Evolutionary conservation across 2,113 vertebrate species (phyloP).

Genomic region (Rallus limicola): DNA sequence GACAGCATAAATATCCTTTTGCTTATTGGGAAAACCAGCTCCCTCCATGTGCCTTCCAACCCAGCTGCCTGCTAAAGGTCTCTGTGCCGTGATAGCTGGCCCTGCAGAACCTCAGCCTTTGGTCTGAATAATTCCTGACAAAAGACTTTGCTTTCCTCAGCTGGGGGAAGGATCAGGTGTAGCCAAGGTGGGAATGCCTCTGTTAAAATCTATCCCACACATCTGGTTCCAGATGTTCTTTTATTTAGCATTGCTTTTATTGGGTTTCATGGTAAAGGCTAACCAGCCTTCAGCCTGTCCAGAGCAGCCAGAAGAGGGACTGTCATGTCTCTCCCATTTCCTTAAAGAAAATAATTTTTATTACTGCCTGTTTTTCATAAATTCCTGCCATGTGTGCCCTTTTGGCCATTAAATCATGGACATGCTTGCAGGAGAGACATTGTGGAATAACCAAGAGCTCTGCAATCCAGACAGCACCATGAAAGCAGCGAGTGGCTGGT

Average conservation of each 20-base stretch:
- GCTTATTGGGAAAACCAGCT: background rate
- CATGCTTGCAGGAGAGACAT: background rate
- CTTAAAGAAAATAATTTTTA: background rate
- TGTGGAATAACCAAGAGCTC: background rate
- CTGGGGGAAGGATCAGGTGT: background rate
- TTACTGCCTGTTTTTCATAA: background rate
- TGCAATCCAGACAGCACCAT: background rate
- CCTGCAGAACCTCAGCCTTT: background rate
- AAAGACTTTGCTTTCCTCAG: background rate
- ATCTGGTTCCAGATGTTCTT: background rate
- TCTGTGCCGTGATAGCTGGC: background rate
- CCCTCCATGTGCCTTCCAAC: rapidly evolving
- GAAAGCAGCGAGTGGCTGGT: background rate
- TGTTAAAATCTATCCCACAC: background rate
- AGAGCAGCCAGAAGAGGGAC: background rate
- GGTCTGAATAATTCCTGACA: background rate
- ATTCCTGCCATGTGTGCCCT: background rate
- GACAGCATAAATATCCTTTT: background rate
- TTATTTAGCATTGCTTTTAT: background rate
- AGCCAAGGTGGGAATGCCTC: background rate
- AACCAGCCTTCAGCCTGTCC: background rate
- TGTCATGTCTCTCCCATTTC: background rate
- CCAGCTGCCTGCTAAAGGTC: background rate
- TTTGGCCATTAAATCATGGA: background rate
- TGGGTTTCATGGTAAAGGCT: background rate